Conservation (phyloP, 1,140 invertebrate species). For the Achatina immaculata region DNA sequence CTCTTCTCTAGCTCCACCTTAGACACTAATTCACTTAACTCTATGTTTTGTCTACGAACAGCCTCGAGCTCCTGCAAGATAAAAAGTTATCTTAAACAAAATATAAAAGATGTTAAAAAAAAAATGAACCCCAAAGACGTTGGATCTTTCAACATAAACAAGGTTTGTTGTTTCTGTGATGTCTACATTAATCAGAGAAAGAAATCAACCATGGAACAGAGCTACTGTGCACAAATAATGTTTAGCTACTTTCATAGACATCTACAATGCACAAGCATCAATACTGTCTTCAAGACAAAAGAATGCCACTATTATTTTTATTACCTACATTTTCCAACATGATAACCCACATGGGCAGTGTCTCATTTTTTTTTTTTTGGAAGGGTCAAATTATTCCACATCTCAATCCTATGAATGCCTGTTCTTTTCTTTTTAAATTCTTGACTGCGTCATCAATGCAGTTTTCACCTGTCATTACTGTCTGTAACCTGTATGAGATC, state of each 20-base stretch:
- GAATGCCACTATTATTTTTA: too few relatives aligned
- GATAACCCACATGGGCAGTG: too few relatives aligned
- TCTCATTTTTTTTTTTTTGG: too few relatives aligned
- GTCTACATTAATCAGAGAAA: not conserved
- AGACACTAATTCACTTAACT: not conserved
- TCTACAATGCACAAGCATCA: too few relatives aligned
- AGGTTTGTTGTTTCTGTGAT: not conserved
- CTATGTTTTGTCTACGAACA: not conserved
- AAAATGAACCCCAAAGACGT: not conserved
- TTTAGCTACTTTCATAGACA: not conserved
- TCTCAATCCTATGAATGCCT: too few relatives aligned
- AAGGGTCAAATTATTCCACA: too few relatives aligned
- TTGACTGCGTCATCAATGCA: too few relatives aligned
- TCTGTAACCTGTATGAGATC: too few relatives aligned
- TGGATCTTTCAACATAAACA: not conserved
- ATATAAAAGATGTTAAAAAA: not conserved
- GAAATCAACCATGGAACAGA: not conserved
- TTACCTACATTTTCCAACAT: too few relatives aligned
- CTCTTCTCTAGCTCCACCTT: not conserved
- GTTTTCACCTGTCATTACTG: too few relatives aligned
- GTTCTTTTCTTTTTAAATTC: too few relatives aligned
- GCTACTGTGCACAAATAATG: not conserved
- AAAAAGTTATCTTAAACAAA: not conserved
- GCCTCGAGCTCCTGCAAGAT: constrained; percentile 6
- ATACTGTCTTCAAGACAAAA: too few relatives aligned